Percentiles rank a stretch among this genome's conserved stretches.
Evolutionary conservation across 2,113 vertebrate genomes (phyloP).

Genomic region (Sclerurus mexicanus): DNA sequence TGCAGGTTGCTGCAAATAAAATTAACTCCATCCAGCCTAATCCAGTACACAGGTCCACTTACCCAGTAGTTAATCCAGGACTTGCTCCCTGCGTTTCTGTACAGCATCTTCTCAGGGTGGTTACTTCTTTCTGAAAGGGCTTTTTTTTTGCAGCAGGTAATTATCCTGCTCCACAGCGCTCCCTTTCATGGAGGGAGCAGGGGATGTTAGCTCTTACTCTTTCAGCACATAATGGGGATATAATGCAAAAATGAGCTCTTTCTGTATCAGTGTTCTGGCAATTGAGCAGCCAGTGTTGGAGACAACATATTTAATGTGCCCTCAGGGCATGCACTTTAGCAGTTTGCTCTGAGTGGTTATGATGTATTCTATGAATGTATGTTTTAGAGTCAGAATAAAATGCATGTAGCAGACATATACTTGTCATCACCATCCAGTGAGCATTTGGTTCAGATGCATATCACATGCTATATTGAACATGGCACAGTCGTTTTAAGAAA

Average conservation of each 20-base stretch:
- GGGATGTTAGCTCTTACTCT: constrained; percentile 58
- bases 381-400: constrained; percentile 57
- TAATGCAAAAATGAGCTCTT: constrained; percentile 51
- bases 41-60: not conserved
- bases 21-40: not conserved
- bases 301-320: constrained; percentile 32
- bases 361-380: constrained; percentile 64
- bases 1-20: not conserved
- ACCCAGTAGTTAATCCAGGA: not conserved
- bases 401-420: constrained; percentile 51
- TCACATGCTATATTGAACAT: constrained; percentile 39
- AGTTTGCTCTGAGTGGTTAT: constrained; percentile 51
- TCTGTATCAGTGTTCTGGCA: constrained; percentile 53
- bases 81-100: constrained; percentile 22
- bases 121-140: constrained; percentile 62
- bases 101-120: constrained; percentile 58
- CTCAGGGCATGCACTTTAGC: constrained; percentile 44
- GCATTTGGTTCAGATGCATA: constrained; percentile 61
- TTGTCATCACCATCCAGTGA: constrained; percentile 39
- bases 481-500: constrained; percentile 9
- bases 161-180: constrained; percentile 24
- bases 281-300: constrained; percentile 44
- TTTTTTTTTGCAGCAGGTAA: constrained; percentile 31
- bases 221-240: constrained; percentile 64
- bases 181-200: constrained; percentile 33